Evolutionary conservation across 2,888 invertebrate species (phyloP).

Genomic region (Mantis religiosa): DNA sequence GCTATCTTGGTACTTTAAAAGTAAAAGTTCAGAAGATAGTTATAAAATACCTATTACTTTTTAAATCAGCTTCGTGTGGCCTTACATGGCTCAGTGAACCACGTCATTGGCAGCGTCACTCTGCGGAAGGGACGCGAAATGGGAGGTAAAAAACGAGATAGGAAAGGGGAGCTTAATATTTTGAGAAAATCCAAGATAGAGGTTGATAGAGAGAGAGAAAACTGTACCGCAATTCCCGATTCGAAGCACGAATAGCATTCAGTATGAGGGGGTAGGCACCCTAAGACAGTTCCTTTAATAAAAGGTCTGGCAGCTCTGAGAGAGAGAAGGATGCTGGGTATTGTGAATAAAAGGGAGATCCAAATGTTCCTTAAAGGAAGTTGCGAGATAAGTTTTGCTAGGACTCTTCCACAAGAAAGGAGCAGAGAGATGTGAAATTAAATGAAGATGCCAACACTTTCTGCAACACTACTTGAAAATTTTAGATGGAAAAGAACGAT

Average conservation of each 20-base stretch:
- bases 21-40: too few species aligned
- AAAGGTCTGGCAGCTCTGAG: slow-evolving; percentile 22
- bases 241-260: slow-evolving; percentile 25
- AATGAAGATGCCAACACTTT: too few species aligned
- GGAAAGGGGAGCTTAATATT: neutral
- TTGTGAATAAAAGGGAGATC: slow-evolving; percentile 5
- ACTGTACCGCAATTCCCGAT: slow-evolving; percentile 22
- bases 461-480: too few species aligned
- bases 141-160: neutral
- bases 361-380: slow-evolving; percentile 12
- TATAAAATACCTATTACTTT: too few species aligned
- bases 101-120: too few species aligned
- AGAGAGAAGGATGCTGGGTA: neutral
- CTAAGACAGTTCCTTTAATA: slow-evolving; percentile 30
- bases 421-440: neutral
- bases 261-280: slow-evolving; percentile 14
- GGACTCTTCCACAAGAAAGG: neutral
- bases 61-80: too few species aligned
- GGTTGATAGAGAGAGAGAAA: neutral
- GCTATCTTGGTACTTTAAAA: too few species aligned
- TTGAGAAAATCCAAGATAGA: slow-evolving; percentile 12
- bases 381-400: slow-evolving; percentile 19
- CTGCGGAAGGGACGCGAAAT: too few species aligned
- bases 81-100: too few species aligned
- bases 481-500: too few species aligned